Base-by-base conservation (phyloP, 1,140 invertebrate genomes). In the Triops longicaudatus region DNA sequence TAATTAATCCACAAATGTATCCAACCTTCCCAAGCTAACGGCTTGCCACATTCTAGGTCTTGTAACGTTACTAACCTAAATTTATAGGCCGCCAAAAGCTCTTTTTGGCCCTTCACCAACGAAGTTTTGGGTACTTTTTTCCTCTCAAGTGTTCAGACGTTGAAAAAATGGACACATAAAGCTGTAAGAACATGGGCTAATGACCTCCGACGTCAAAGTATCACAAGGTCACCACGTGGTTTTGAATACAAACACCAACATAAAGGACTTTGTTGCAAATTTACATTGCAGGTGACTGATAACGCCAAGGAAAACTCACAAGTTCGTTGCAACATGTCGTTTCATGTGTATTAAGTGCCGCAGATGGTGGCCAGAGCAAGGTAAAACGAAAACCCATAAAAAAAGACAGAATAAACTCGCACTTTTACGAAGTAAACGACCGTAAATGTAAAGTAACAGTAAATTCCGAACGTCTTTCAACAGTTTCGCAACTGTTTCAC, bases 201-300 rank as follows among this genome's bases (percentile, higher is more conserved):
- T 22, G 50, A 63, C 50, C 50, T 63, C 50, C 17, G 17, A n/a
- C 22, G n/a, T 63, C 22, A 63, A 17, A 22, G 17, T 22, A 14
- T 63, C 50, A 63, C 50, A 63, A 63, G 50, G 50, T 9, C 50
- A 17, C 50, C 50, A 63, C 50, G 50, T 63, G 50, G 50, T 63
- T 63, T 63, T 63, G 50, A 17, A 22, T 63, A 63, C 22, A 17
- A 63, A 63, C 50, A 63, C 0, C 31, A 63, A 14, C 50, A 22
- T 63, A 63, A 63, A 63, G 50, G 31, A 37, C 7, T 37, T 4
- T 37, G 31, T 37, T 37, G 31, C 7, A 7, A 4, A 37, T 37
- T 37, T 37, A 37, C 31, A 37, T 17, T 1, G 50, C n/a, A 63
- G 17, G 14, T 63, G 14, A 1, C 17, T 63, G 22, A 17, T n/a